Base-by-base conservation (phyloP, 2,888 invertebrate species). In the Odontomyia ornata region DNA sequence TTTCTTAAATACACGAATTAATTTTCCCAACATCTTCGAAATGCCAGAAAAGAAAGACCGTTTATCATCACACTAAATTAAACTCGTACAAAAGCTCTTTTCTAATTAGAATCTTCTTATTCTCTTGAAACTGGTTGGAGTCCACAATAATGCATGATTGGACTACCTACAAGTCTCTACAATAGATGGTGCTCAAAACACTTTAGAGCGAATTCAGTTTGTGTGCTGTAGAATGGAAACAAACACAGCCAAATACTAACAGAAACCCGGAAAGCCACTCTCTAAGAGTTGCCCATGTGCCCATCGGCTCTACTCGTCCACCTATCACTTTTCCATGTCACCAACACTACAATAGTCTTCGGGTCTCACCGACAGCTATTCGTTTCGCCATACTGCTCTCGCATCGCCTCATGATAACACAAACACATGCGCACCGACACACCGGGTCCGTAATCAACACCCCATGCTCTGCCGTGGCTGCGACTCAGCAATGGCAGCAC, bases 181-280 rank as follows among this genome's bases (percentile, higher is more conserved):
- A 60, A 56, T 76, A 78, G 78, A 76, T 76, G 78, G 78, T 62
- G 78, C 25, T 71, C 30, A n/a, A 56, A 25, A 52, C 64, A 25
- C 13, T 18, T 9, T 25, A 25, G 46, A 76, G 52, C 57, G 3
- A 72, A 52, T 72, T 57, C 30, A 7, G 11, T 15, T 36, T 1
- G 18, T 18, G n/a, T n/a, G n/a, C n/a, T 7, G 47, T 47, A 15
- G 18, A 60, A 77, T 75, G 4, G 15, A 65, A 67, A 75, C 36
- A 69, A 46, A 65, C 43, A 62, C 52, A 78, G 21, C 18, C 2
- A 47, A 46, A 69, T 11, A 69, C 23, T 47, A 30, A 65, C 52
- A 27, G 52, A 21, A 56, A 15, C 11, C 52, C 25, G 11, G 7
- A 15, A 28, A 21, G 56, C 56, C 62, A 62, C 62, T 36, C 73